A percentile compares a stretch with the other conserved stretches of the same genome.
phyloP scores from a whole-genome alignment of 2,888 invertebrate genomes.

The Tyria jacobaeae region DNA sequence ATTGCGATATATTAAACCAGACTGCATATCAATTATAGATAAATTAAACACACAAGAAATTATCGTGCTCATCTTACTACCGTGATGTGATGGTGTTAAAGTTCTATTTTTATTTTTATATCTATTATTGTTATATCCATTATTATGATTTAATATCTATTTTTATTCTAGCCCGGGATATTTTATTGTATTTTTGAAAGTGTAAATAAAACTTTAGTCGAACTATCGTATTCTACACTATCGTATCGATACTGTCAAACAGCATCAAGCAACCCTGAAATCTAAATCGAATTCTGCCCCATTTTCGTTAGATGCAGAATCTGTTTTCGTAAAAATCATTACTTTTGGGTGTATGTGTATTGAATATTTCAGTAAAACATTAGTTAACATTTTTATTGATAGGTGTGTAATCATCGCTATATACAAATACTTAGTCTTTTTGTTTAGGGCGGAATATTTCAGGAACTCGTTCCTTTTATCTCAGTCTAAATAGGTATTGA shows the following conservation, averaged over 20 bases:
- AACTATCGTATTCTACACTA: too few species aligned
- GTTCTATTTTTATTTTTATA: too few species aligned
- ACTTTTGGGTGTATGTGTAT: slow-evolving; percentile 21
- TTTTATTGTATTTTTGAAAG: too few species aligned
- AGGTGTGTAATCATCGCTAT: slow-evolving; percentile 9
- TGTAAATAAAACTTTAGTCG: neutral
- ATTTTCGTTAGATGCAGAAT: slow-evolving; percentile 25
- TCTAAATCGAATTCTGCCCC: slow-evolving; percentile 20
- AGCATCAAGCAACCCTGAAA: slow-evolving; percentile 13
- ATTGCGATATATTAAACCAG: too few species aligned
- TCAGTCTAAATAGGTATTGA: slow-evolving; percentile 66
- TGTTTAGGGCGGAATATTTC: slow-evolving; percentile 20
- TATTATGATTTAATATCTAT: too few species aligned
- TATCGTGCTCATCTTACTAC: too few species aligned
- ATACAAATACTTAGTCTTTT: slow-evolving; percentile 10
- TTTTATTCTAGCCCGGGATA: too few species aligned
- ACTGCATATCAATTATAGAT: too few species aligned
- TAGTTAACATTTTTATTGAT: slow-evolving; percentile 1
- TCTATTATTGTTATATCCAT: too few species aligned
- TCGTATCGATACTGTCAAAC: neutral
- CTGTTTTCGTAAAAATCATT: slow-evolving; percentile 40
- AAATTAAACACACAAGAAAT: too few species aligned
- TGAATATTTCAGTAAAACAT: slow-evolving; percentile 15
- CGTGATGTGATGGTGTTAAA: too few species aligned
- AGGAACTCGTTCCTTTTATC: slow-evolving; percentile 39